Percentiles rank a stretch among this genome's conserved stretches.
These are phyloP conservation scores for Poeciliopsis gracilis DNA, from an alignment of 2,797 vertebrate species.

Conservation along the genomic window DNA sequence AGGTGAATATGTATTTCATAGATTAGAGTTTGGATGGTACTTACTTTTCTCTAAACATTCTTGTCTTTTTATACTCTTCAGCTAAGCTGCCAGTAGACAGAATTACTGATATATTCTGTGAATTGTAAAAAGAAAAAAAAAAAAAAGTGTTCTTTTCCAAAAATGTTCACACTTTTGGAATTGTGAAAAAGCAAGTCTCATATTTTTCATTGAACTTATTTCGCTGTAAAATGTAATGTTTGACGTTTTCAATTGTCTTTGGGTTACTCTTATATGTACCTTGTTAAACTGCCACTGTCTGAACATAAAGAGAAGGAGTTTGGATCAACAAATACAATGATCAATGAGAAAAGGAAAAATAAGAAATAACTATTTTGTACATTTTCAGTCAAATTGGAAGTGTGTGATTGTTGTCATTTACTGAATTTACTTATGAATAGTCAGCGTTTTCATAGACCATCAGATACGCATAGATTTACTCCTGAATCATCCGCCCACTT, in stretches of 20 bases:
- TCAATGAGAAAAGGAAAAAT: slow-evolving; percentile 6
- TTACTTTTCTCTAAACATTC: slow-evolving; percentile 58
- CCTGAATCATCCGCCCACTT: slow-evolving; percentile 49
- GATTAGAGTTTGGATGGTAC: slow-evolving; percentile 27
- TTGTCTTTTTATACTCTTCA: slow-evolving; percentile 32
- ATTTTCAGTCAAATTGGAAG: slow-evolving; percentile 8
- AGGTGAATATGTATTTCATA: background rate
- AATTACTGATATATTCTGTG: slow-evolving; percentile 51
- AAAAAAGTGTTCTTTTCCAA: slow-evolving; percentile 15
- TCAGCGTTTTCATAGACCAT: slow-evolving; percentile 58
- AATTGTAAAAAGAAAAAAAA: slow-evolving; percentile 40
- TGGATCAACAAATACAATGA: slow-evolving; percentile 1
- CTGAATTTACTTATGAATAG: slow-evolving; percentile 61
- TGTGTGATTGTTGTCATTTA: slow-evolving; percentile 34
- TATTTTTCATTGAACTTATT: background rate
- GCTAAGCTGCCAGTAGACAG: slow-evolving; percentile 54
- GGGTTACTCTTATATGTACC: background rate
- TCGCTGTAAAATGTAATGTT: slow-evolving; percentile 6
- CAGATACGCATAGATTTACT: slow-evolving; percentile 49
- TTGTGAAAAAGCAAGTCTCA: background rate
- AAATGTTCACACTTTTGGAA: background rate
- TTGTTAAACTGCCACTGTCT: background rate
- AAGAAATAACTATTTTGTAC: slow-evolving; percentile 1
- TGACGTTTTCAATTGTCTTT: background rate
- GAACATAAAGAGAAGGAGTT: background rate